Base-by-base conservation (phyloP, 1,140 invertebrate genomes). In the Formica exsecta region DNA sequence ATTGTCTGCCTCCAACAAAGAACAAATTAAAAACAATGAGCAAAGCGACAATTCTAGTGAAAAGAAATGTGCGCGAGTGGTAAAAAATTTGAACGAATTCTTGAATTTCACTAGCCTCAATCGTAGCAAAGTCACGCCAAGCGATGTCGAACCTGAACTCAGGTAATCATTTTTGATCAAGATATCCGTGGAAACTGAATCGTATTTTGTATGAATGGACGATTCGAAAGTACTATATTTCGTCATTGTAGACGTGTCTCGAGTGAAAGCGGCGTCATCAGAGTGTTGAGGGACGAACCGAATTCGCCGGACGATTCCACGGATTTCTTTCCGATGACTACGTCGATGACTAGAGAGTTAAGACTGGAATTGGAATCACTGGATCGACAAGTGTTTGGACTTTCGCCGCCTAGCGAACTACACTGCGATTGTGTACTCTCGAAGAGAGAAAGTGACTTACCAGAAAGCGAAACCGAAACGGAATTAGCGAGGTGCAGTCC, bases 261-360 rank as follows among this genome's bases (percentile, higher is more conserved):
- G 9, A 94, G 93, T 79, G 92, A 95, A 44, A 92, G 91, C 77
- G 91, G 91, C 51, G 92, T 94, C 7, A 90, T 93, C 11, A 90
- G 92, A 85, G 90, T 93, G n/a, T 89, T 94, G 3, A 93, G 90
- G 22, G 95, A 96, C 74, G 96, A 97, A 51, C 96, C 96, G 22
- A 96, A 95, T 81, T 97, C 97, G 84, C 97, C 97, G 0, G 97
- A 98, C 91, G 97, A 98, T 94, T 97, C 97, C 0, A 95, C 96
- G 54, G 97, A 98, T 92, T 98, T 98, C 94, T 97, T 97, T 92
- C 98, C 98, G 11, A 97, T 98, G 97, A 98, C 97, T 3, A 98
- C 97, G 1, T 97, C 97, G 1, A 97, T 98, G 94, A 98, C 97
- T 1, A 96, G 97, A 91, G 98, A 98, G 93, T 94, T 98, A 89